Base-by-base conservation (phyloP, 2,797 vertebrate genomes). In the Clarias fuscus region DNA sequence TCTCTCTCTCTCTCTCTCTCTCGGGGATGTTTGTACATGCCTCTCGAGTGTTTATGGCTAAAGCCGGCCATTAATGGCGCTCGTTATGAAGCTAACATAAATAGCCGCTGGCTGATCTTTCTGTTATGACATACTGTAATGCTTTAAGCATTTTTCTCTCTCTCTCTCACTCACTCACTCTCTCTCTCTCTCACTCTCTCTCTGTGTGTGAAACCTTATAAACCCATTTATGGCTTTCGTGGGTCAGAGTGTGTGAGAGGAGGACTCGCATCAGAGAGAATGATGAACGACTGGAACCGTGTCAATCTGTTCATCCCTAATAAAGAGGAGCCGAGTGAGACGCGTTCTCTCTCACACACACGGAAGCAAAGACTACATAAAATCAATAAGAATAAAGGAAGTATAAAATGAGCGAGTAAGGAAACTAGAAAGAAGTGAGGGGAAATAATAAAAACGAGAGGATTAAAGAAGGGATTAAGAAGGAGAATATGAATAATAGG, bases 41-140 rank as follows among this genome's bases (percentile, higher is more conserved):
- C 88, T 91, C 90, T 72, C 71, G 78, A 92, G 92, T 88, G 92
- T 94, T 94, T 93, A 92, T 91, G 93, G 92, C 93, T 93, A 93
- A 93, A 93, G 86, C 89, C 82, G 92, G 88, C 89, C 88, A 93
- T 93, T 93, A 92, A 90, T 89, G 87, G 90, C 85, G 82, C 89
- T 92, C 82, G 88, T 92, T 88, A 87, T 83, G 85, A 88, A 85
- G 87, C 86, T 88, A 85, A 86, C 58, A 85, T 86, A 87, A 92
- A 90, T 85, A 90, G 62, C 65, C 43, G 64, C 18, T 84, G 3
- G 77, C 83, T 83, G 72, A 82, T 84, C 89, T 89, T 82, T 85
- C 85, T 87, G 88, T 90, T 91, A 88, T 89, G 89, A 91, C 89
- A 88, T 84, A 89, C 88, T 89, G 89, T 90, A 89, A 90, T 86